Evolutionary conservation across 2,113 vertebrate species (phyloP).

Genomic region (Amia ocellicauda): DNA sequence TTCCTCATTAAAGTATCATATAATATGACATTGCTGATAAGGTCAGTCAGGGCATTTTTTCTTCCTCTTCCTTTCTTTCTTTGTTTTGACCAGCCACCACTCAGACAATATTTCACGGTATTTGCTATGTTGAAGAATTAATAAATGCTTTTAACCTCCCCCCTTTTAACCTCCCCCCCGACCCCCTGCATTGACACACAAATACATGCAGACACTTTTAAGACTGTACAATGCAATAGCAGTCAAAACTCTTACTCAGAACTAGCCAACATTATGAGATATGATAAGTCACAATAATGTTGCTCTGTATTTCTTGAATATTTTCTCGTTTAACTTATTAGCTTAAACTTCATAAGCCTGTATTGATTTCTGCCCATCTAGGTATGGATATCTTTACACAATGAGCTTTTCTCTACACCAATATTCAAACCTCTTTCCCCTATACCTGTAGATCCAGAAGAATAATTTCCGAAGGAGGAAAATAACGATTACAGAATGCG

Average conservation of each 20-base stretch:
- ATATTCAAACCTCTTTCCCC: not conserved
- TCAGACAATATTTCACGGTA: conserved; percentile 15
- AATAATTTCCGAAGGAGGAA: not conserved
- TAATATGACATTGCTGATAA: conserved; percentile 26
- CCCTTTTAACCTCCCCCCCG: too few species aligned
- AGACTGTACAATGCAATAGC: not conserved
- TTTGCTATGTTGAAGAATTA: not conserved
- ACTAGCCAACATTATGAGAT: too few species aligned
- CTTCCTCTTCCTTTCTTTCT: conserved; percentile 2
- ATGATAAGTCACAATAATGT: too few species aligned
- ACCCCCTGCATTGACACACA: too few species aligned
- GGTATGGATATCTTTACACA: too few species aligned
- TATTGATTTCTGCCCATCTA: not conserved
- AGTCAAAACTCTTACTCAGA: too few species aligned
- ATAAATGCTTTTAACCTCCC: not conserved
- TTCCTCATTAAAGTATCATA: too few species aligned
- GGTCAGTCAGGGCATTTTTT: conserved; percentile 12
- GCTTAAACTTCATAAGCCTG: not conserved
- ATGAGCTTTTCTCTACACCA: too few species aligned
- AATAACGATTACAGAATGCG: not conserved
- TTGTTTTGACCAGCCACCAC: not conserved
- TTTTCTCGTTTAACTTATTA: not conserved
- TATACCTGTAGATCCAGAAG: not conserved
- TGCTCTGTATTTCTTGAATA: too few species aligned
- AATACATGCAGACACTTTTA: too few species aligned